Percentiles rank a stretch among this genome's conserved stretches.
Conservation (phyloP, 2,888 invertebrate species). For the Germaria angustata region DNA sequence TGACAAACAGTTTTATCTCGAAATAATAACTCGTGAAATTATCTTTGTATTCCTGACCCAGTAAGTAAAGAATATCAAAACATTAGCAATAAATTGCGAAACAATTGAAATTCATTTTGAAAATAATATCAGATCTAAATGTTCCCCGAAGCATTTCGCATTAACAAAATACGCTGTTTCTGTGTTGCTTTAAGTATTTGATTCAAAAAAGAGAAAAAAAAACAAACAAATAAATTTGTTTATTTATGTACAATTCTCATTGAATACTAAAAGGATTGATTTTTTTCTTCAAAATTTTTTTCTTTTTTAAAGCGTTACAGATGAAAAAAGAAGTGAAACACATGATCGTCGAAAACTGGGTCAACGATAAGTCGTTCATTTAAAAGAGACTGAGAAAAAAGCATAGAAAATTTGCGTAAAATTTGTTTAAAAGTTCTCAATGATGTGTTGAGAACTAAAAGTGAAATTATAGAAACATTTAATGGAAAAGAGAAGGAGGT, state of each 20-base stretch:
- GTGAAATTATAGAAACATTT: conserved; percentile 42
- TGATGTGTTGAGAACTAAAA: conserved; percentile 54
- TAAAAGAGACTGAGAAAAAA: not conserved
- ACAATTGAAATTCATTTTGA: conserved; percentile 51
- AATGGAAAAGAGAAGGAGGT: not conserved
- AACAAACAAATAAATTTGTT: no score
- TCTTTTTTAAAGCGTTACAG: not conserved
- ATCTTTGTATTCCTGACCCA: conserved; percentile 26
- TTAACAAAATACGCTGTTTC: not conserved
- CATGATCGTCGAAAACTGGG: conserved; percentile 35
- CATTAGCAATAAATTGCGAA: conserved; percentile 30
- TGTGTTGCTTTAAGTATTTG: not conserved
- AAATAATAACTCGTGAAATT: conserved; percentile 31
- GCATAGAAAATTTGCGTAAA: conserved; percentile 3
- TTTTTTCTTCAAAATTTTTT: not conserved
- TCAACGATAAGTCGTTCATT: conserved; percentile 28
- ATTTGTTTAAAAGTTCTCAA: conserved; percentile 24
- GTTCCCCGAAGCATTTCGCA: not conserved
- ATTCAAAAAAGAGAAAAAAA: not conserved
- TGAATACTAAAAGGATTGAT: not conserved
- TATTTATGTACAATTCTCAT: no score
- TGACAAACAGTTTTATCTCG: conserved; percentile 22
- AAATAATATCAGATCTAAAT: not conserved
- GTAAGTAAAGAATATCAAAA: not conserved
- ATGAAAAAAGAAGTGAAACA: conserved; percentile 37